phyloP scores from a whole-genome alignment of 2,797 vertebrate species.

The Mastacembelus armatus region DNA sequence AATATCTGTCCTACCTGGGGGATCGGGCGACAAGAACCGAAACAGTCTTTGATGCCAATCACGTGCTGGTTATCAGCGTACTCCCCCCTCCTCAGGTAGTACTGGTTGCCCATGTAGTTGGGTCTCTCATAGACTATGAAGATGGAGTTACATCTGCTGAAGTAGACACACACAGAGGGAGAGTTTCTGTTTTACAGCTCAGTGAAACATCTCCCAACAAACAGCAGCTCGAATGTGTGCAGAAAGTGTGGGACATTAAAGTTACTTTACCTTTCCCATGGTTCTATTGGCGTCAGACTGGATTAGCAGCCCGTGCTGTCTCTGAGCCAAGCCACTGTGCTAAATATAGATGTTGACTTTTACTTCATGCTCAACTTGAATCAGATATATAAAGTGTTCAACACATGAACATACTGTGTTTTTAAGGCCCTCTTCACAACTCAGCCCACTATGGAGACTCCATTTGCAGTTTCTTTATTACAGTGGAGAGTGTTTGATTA shows the following conservation, averaged over 20 bases:
- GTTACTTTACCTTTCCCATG: slow-evolving; percentile 81
- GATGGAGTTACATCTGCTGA: slow-evolving; percentile 84
- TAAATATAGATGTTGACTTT: too few species aligned
- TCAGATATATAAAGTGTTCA: slow-evolving; percentile 8
- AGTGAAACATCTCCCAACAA: neutral
- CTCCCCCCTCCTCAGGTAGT: slow-evolving; percentile 81
- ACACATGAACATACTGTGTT: slow-evolving; percentile 2
- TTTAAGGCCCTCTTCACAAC: slow-evolving; percentile 10
- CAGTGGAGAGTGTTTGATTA: slow-evolving; percentile 9
- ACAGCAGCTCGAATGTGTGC: neutral
- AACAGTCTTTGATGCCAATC: slow-evolving; percentile 79
- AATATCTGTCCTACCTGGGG: slow-evolving; percentile 75
- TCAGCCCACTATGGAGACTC: slow-evolving; percentile 27
- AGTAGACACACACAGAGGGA: slow-evolving; percentile 51
- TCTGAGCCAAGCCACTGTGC: slow-evolving; percentile 61
- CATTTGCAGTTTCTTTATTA: slow-evolving; percentile 51
- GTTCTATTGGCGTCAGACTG: slow-evolving; percentile 60
- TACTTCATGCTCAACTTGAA: slow-evolving; percentile 2
- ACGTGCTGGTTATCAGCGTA: slow-evolving; percentile 81
- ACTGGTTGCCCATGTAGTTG: slow-evolving; percentile 84
- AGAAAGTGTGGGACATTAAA: slow-evolving; percentile 1
- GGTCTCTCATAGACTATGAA: slow-evolving; percentile 84
- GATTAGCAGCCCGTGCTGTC: slow-evolving; percentile 53
- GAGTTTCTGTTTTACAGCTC: neutral
- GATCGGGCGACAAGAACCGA: slow-evolving; percentile 80